Percentiles rank a stretch among this genome's conserved stretches.
Conservation (phyloP, 2,888 invertebrate species). For the Eumacrocentrus americanus region DNA sequence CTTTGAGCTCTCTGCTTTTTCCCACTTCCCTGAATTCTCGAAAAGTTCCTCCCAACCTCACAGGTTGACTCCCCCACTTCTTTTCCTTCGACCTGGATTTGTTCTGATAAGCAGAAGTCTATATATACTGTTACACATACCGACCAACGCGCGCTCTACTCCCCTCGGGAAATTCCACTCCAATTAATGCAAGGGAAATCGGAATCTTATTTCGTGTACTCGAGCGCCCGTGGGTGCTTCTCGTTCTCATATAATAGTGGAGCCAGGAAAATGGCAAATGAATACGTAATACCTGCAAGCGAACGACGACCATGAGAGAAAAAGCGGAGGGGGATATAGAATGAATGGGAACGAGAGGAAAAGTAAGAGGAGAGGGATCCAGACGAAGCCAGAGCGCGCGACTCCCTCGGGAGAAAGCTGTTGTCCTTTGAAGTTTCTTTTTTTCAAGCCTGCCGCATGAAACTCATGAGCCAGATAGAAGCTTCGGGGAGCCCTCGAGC, state of each 20-base stretch:
- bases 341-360: slow-evolving; percentile 14
- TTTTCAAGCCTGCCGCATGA: slow-evolving; percentile 24
- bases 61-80: background rate
- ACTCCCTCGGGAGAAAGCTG: slow-evolving; percentile 33
- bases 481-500: slow-evolving; percentile 1
- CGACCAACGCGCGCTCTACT: slow-evolving; percentile 30
- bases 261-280: slow-evolving; percentile 52
- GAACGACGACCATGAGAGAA: slow-evolving; percentile 10
- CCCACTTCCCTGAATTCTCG: slow-evolving; percentile 14
- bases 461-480: background rate
- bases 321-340: slow-evolving; percentile 14
- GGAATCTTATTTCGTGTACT: slow-evolving; percentile 55
- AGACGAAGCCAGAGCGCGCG: slow-evolving; percentile 26
- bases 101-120: slow-evolving; percentile 8
- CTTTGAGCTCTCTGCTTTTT: slow-evolving; percentile 26
- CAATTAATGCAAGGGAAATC: slow-evolving; percentile 57
- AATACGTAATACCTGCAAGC: slow-evolving; percentile 51
- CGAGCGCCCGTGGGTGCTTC: slow-evolving; percentile 30
- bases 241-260: slow-evolving; percentile 23
- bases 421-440: slow-evolving; percentile 40
- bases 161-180: slow-evolving; percentile 55
- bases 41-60: slow-evolving; percentile 16
- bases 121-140: too few relatives aligned
- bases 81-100: background rate
- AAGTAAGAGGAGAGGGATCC: slow-evolving; percentile 17